These are phyloP conservation scores for Alsophila aescularia DNA, from an alignment of 2,888 invertebrate genomes.

Conservation along the genomic window DNA sequence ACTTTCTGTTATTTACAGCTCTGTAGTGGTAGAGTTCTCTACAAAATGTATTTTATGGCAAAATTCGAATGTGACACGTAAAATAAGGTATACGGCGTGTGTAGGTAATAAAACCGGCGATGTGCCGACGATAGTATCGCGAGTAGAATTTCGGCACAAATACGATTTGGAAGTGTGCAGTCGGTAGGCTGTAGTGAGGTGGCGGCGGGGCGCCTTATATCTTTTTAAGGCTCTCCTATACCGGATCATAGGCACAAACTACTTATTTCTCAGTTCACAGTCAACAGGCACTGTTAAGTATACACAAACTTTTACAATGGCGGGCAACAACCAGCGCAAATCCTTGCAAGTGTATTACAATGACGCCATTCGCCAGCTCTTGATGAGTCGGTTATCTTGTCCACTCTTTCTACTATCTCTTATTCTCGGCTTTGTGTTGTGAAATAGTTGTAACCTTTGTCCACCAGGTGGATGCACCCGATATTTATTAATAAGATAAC, in stretches of 20 bases:
- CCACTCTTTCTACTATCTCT: too few species aligned
- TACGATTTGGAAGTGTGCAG: constrained; percentile 67
- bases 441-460: too few species aligned
- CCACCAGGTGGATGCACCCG: too few species aligned
- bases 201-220: constrained; percentile 14
- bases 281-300: not conserved
- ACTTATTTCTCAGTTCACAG: not conserved
- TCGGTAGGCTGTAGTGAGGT: constrained; percentile 41
- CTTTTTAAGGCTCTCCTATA: not conserved
- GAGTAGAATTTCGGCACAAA: constrained; percentile 69
- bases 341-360: too few species aligned
- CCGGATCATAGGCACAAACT: not conserved
- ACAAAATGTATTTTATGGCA: constrained; percentile 14
- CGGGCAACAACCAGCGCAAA: too few species aligned
- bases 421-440: too few species aligned
- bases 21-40: not conserved
- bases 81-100: constrained; percentile 21
- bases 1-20: not conserved
- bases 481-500: too few species aligned
- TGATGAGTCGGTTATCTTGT: too few species aligned
- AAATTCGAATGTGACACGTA: constrained; percentile 10
- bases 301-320: too few species aligned
- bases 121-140: constrained; percentile 54
- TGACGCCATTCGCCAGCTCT: too few species aligned
- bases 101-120: constrained; percentile 63